Base-by-base conservation (phyloP, 2,888 invertebrate species). In the Macroteleia sp. region DNA sequence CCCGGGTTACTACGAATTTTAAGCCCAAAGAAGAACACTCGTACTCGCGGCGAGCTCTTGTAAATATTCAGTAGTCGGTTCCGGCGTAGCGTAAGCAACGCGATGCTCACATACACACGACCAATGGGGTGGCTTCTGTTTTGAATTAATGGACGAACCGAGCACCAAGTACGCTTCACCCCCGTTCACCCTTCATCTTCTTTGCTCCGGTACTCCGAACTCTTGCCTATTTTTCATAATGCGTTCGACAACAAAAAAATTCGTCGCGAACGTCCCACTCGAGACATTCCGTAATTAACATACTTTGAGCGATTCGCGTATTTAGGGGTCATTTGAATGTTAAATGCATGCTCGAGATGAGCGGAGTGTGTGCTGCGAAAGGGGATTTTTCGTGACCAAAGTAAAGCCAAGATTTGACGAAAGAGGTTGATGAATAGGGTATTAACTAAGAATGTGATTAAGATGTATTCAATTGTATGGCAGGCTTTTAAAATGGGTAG, bases 31-130 rank as follows among this genome's bases (percentile, higher is more conserved):
- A 79, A 77, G 71, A 80, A 81, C 80, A 78, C 76, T 80, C 74
- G 76, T 78, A 76, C 59, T 67, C 77, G 71, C 78, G 66, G 66
- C 52, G 41, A 50, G 57, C 62, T 77, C 81, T 82, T 76, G 80
- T 82, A 82, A 82, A 82, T 82, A 82, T 82, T 82, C 82, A 82
- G 76, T 67, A 79, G 70, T 56, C 70, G 42, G 57, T 61, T 64
- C 67, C 75, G 74, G 66, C 70, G 73, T 73, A 69, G 52, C 76
- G 62, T 56, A 76, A 59, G 70, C 76, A 62, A 59, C 71, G 50
- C 56, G 62, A 70, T 66, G 54, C 56, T 64, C 64, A 22, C 64
- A 39, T 28, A 57, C 46, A 69, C 42, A 48, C 28, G 46, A 32
- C 16, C 10, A 54, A 54, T 5, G 50, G 59, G 71, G 44, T 44